Percentiles rank a stretch among this genome's conserved stretches.
Evolutionary conservation across 2,113 vertebrate species (phyloP).

Genomic region (Mohoua ochrocephala): DNA sequence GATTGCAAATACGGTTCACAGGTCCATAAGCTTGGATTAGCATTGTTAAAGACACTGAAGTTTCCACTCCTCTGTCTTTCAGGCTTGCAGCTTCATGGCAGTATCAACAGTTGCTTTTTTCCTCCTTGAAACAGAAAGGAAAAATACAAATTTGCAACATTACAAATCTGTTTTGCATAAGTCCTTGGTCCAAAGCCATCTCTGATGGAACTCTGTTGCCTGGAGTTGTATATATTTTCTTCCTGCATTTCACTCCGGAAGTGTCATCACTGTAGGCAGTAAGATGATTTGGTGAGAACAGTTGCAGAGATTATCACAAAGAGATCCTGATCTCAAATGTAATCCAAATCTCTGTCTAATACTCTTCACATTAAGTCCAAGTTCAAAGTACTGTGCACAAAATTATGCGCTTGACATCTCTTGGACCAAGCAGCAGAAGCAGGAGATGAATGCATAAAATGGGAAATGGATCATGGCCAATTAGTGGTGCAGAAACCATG

Average conservation of each 20-base stretch:
- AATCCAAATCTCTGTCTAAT: conserved; percentile 17
- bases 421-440: neutral
- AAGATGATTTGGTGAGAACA: conserved; percentile 12
- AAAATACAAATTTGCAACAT: neutral
- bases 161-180: conserved; percentile 25
- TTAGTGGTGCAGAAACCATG: conserved; percentile 37
- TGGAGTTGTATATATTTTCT: neutral
- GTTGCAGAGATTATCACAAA: neutral
- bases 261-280: neutral
- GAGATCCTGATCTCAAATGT: conserved; percentile 15
- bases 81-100: neutral
- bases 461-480: conserved; percentile 43
- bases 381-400: neutral
- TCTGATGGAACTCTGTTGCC: neutral
- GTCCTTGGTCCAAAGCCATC: conserved; percentile 28
- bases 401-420: neutral
- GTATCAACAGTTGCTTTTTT: neutral
- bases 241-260: neutral
- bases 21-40: neutral
- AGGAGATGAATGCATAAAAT: conserved; percentile 28
- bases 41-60: neutral
- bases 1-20: neutral
- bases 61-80: neutral
- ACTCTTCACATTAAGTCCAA: neutral
- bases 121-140: conserved; percentile 13